Conservation (phyloP, 2,113 vertebrate species). For the Chionomys nivalis region DNA sequence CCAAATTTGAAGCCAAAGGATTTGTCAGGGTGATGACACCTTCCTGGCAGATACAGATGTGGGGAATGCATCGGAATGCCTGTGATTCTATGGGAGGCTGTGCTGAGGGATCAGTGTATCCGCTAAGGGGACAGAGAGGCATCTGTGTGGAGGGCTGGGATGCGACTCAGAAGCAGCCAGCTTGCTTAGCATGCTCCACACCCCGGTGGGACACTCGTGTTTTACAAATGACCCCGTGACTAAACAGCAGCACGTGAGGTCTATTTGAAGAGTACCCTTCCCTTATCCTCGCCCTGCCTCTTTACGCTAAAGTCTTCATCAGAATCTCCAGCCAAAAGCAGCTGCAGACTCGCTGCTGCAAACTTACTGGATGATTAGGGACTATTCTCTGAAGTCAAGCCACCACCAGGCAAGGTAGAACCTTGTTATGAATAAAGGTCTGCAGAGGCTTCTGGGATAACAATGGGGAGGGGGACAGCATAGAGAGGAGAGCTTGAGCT, state of each 20-base stretch:
- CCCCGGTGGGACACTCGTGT: neutral
- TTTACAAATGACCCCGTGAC: slow-evolving; percentile 64
- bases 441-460: neutral
- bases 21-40: neutral
- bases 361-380: slow-evolving; percentile 27
- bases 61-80: neutral
- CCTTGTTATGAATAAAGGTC: neutral
- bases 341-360: slow-evolving; percentile 52
- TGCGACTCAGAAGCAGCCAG: neutral
- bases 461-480: neutral
- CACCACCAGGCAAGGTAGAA: neutral
- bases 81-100: slow-evolving; percentile 11
- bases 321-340: slow-evolving; percentile 58
- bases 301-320: slow-evolving; percentile 34
- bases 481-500: neutral
- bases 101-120: neutral
- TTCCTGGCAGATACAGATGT: neutral
- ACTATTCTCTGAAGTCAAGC: slow-evolving; percentile 25
- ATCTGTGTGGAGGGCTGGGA: neutral
- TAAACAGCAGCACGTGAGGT: slow-evolving; percentile 44
- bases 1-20: neutral
- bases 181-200: neutral
- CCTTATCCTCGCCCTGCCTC: slow-evolving; percentile 46
- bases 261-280: slow-evolving; percentile 72
- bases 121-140: slow-evolving; percentile 25